Evolutionary conservation across 64 coral and sea anemone species (phyloP).

Genomic region (Pocillopora damicornis): DNA sequence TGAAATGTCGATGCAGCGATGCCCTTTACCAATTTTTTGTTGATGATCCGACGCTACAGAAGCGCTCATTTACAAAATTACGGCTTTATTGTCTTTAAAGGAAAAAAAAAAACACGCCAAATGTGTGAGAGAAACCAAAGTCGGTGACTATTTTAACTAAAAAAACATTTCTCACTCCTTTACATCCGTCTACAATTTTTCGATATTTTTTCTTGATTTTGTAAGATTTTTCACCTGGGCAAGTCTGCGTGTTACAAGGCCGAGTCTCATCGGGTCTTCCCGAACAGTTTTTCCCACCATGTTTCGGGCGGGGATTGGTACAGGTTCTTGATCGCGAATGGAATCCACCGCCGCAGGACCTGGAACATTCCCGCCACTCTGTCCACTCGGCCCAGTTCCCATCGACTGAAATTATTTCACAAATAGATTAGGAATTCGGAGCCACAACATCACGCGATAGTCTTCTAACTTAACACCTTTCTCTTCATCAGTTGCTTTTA

Average conservation of each 20-base stretch:
- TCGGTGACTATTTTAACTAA: too few species aligned
- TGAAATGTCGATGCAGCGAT: too few species aligned
- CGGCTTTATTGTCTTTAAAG: too few species aligned
- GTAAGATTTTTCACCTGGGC: conserved; percentile 18
- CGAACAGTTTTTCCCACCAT: conserved; percentile 43
- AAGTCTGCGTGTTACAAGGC: conserved; percentile 36
- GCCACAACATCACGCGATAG: not conserved
- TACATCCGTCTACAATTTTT: too few species aligned
- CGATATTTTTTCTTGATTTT: not conserved
- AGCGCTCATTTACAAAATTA: too few species aligned
- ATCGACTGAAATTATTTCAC: conserved; percentile 1
- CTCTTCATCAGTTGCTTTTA: too few species aligned
- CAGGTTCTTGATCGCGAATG: conserved; percentile 43
- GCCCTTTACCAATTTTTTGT: not conserved
- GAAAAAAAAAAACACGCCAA: not conserved
- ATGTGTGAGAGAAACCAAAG: not conserved
- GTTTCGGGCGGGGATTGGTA: conserved; percentile 24
- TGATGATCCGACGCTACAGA: not conserved
- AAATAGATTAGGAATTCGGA: not conserved
- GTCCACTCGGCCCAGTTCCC: conserved; percentile 50
- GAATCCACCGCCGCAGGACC: conserved; percentile 45
- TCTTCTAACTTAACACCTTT: too few species aligned
- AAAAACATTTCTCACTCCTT: too few species aligned
- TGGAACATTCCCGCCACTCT: conserved; percentile 43
- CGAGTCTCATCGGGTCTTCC: conserved; percentile 36